Percentiles rank a stretch among this genome's conserved stretches.
Evolutionary conservation across 2,888 invertebrate genomes (phyloP).

Genomic region (Ormyrus nitidulus): DNA sequence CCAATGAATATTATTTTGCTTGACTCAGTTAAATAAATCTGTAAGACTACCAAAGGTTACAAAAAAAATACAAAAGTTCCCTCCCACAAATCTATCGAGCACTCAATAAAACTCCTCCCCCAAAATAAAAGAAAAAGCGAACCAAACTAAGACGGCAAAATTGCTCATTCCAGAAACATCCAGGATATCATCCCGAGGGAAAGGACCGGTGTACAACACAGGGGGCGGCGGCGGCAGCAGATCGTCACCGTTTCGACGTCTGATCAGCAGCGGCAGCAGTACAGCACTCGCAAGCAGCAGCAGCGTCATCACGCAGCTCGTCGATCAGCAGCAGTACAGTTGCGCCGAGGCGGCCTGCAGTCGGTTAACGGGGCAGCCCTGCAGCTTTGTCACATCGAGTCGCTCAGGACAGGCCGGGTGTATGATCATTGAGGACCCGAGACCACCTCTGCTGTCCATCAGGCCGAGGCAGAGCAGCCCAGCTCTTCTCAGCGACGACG

Average conservation of each 20-base stretch:
- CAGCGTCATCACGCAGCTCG: constrained; percentile 59
- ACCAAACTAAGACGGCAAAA: background rate
- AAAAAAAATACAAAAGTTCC: too few species aligned
- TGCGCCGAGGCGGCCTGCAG: background rate
- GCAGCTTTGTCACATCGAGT: constrained; percentile 70
- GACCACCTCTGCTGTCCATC: constrained; percentile 72
- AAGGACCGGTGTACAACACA: constrained; percentile 74
- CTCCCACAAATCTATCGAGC: too few species aligned
- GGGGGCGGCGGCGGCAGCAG: constrained; percentile 71
- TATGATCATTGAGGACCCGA: constrained; percentile 74
- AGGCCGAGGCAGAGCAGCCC: constrained; percentile 66
- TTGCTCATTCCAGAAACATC: constrained; percentile 85
- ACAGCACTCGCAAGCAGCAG: constrained; percentile 6
- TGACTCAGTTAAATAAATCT: too few species aligned
- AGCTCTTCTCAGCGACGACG: constrained; percentile 68
- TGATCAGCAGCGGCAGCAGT: background rate
- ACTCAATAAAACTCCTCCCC: too few species aligned
- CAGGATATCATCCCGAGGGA: constrained; percentile 91
- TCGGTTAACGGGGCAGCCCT: constrained; percentile 27
- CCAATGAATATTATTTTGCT: too few species aligned
- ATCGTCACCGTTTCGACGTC: constrained; percentile 46
- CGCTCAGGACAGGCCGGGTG: constrained; percentile 75
- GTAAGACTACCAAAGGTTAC: too few species aligned
- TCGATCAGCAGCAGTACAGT: constrained; percentile 58
- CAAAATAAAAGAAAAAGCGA: background rate